These are phyloP conservation scores for Nesidiocoris tenuis DNA, from an alignment of 2,888 invertebrate genomes.

Conservation along the genomic window DNA sequence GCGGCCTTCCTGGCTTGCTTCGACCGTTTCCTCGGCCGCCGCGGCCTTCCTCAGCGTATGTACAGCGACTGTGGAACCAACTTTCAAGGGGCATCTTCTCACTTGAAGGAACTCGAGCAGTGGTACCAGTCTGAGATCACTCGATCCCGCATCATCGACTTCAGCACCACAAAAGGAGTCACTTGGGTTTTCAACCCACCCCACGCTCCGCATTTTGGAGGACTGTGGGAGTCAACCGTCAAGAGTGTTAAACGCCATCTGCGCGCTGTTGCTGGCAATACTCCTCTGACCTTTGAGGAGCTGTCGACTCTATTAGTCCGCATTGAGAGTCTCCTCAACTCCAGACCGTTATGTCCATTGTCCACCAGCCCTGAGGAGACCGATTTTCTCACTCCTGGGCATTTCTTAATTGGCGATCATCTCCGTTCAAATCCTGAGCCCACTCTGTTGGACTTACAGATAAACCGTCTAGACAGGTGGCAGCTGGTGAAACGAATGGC, in stretches of 20 bases:
- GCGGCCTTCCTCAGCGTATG: constrained; percentile 49
- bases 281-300: constrained; percentile 51
- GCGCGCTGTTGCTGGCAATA: constrained; percentile 21
- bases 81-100: constrained; percentile 51
- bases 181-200: constrained; percentile 47
- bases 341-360: constrained; percentile 52
- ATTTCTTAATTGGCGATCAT: constrained; percentile 51
- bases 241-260: constrained; percentile 47
- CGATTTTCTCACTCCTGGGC: constrained; percentile 52
- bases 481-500: constrained; percentile 44
- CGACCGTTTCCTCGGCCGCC: constrained; percentile 50
- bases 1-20: constrained; percentile 51
- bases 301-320: constrained; percentile 50
- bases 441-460: constrained; percentile 40
- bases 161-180: constrained; percentile 34
- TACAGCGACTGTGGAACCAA: constrained; percentile 53
- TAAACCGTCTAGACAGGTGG: constrained; percentile 47
- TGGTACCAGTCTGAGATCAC: constrained; percentile 13
- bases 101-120: constrained; percentile 38
- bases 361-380: constrained; percentile 49
- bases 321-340: constrained; percentile 52
- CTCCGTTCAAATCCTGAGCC: constrained; percentile 50
- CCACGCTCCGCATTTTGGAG: constrained; percentile 49
- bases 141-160: background rate
- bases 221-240: constrained; percentile 3